Base-by-base conservation (phyloP, 2,888 invertebrate species). In the Andrena hattorfiana region DNA sequence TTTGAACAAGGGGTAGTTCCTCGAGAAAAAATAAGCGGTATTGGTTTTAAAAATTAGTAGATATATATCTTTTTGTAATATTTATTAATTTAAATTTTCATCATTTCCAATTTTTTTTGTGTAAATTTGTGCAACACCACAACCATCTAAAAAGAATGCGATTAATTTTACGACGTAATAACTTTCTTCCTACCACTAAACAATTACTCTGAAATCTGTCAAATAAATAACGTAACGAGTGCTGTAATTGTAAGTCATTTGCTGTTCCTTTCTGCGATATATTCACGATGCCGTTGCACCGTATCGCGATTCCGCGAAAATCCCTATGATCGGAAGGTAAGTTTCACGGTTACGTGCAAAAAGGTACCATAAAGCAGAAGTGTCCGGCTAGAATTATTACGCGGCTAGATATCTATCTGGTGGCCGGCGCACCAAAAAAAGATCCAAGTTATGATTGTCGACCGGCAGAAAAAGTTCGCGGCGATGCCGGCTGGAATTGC, bases 401-500 rank as follows among this genome's bases (percentile, higher is more conserved):
- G 54, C 59, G 70, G 75, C 66, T 48, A 67, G 67, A 84, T 85
- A 77, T 75, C 78, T 78, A 82, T 79, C 73, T 71, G 48, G 62
- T 26, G 72, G 71, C 48, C 23, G 49, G 62, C 49, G 67, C 51
- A 72, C 75, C 72, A 71, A 83, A 85, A 85, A 81, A 84, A 87
- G 76, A 69, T 59, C 10, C 48, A 72, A 76, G 74, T 80, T 79
- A 77, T 80, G 77, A 87, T 83, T 83, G 80, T 76, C 85, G 85
- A 74, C 56, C 51, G 42, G 59, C 64, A 62, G 49, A 85, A 87
- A 81, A 76, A 32, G 32, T 63, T 51, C 63, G 73, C 74, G 54
- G 62, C 80, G 75, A 81, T 78, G 75, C 73, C 63, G 67, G 62
- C 72, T 85, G 81, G 74, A 85, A 82, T 85, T 85, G 83, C 85